A percentile compares a stretch with the other conserved stretches of the same genome.
Evolutionary conservation across 2,113 vertebrate genomes (phyloP).

Genomic region (Indicator indicator): DNA sequence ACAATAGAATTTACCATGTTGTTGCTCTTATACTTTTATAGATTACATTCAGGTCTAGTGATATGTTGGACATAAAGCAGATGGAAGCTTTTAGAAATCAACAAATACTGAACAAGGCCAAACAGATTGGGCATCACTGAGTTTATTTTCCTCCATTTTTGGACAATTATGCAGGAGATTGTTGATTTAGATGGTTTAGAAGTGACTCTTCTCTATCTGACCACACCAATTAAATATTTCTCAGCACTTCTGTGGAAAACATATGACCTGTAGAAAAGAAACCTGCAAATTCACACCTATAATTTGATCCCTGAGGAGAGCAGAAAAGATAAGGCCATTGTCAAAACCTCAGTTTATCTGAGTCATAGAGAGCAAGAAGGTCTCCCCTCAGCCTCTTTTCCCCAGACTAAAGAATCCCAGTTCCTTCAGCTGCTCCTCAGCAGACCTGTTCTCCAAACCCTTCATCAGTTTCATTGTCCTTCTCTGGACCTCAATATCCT

Average conservation of each 20-base stretch:
- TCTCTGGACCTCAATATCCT: too few relatives aligned
- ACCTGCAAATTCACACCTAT: rapidly evolving
- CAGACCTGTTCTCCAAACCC: too few relatives aligned
- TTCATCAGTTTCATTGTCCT: too few relatives aligned
- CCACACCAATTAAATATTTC: neutral
- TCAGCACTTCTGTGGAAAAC: neutral
- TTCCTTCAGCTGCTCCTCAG: too few relatives aligned
- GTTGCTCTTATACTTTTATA: neutral
- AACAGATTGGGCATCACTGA: neutral
- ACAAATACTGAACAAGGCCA: neutral
- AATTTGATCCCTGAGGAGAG: neutral
- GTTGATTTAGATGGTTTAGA: neutral
- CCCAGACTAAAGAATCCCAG: too few relatives aligned
- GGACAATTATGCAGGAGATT: neutral
- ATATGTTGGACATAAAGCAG: neutral
- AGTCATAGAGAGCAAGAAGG: too few relatives aligned
- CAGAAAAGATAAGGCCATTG: neutral
- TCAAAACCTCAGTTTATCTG: neutral
- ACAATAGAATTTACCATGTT: neutral
- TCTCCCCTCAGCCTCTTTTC: too few relatives aligned
- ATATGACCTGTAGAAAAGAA: neutral
- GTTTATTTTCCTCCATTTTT: neutral
- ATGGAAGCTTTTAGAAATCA: neutral
- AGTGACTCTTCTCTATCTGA: neutral
- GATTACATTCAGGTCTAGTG: neutral